phyloP scores from a whole-genome alignment of 2,888 invertebrate genomes.

The Limnephilus marmoratus region DNA sequence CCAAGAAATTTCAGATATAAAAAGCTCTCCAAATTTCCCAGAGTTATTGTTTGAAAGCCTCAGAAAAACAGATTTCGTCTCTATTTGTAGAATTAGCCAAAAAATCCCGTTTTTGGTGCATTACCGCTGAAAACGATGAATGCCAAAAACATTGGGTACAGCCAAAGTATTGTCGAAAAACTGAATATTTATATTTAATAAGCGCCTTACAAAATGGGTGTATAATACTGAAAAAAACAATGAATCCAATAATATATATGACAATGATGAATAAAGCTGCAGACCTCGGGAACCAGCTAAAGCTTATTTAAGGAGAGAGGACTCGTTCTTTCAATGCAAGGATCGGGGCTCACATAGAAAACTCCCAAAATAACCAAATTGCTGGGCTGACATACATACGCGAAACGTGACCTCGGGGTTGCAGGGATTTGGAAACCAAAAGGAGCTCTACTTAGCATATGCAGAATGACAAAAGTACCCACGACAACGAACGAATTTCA shows the following conservation, averaged over 20 bases:
- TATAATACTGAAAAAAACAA: background rate
- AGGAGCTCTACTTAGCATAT: background rate
- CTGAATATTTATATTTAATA: background rate
- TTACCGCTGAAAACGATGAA: background rate
- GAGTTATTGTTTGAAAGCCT: background rate
- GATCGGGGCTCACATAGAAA: background rate
- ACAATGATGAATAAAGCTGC: background rate
- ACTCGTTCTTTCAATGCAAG: background rate
- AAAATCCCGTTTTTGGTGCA: background rate
- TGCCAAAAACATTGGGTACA: background rate
- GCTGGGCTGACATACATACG: background rate
- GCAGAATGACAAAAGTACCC: background rate
- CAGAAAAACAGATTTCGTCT: background rate
- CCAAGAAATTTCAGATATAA: background rate
- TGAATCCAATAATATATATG: background rate
- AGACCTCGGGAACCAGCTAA: background rate
- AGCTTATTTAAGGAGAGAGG: background rate
- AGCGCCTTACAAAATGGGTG: background rate
- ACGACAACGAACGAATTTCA: background rate
- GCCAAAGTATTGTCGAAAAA: background rate
- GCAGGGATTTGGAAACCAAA: background rate
- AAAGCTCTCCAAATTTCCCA: background rate
- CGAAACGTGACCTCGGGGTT: background rate
- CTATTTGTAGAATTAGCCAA: background rate
- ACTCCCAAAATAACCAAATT: background rate